Conservation (phyloP, 2,113 vertebrate species). For the Campylomormyrus numenius region DNA sequence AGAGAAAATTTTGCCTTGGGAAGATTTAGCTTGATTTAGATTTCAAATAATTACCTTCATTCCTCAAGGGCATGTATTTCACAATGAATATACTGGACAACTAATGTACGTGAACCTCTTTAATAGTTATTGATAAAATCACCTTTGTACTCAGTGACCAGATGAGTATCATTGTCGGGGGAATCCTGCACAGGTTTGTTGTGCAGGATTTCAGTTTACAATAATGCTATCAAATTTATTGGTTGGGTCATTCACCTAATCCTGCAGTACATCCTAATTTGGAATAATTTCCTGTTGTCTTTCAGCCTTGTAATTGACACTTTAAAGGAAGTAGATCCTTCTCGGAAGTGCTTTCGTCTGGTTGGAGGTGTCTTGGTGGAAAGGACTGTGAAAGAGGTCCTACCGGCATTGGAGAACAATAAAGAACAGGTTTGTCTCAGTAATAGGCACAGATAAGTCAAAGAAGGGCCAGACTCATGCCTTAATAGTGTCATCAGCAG, state of each 20-base stretch:
- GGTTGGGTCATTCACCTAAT: neutral
- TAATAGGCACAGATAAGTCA: neutral
- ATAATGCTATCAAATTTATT: neutral
- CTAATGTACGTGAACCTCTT: neutral
- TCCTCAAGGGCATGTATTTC: neutral
- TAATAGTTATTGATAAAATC: neutral
- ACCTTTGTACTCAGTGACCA: neutral
- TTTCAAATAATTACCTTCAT: neutral
- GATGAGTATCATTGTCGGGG: neutral
- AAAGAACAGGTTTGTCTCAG: conserved; percentile 73
- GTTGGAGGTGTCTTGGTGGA: conserved; percentile 85
- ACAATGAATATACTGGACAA: neutral
- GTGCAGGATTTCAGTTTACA: neutral
- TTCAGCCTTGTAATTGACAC: conserved; percentile 84
- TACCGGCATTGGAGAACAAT: conserved; percentile 80
- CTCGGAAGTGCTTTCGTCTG: conserved; percentile 79
- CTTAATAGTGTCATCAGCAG: too few relatives aligned
- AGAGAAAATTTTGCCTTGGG: neutral
- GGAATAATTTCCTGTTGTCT: neutral
- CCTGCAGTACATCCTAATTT: neutral
- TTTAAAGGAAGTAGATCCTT: conserved; percentile 77
- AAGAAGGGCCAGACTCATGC: too few relatives aligned
- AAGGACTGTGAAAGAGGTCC: conserved; percentile 83
- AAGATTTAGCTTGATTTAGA: neutral
- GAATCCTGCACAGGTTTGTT: neutral